Conservation (phyloP, 2,113 vertebrate genomes). For the Brachionichthys hirsutus region DNA sequence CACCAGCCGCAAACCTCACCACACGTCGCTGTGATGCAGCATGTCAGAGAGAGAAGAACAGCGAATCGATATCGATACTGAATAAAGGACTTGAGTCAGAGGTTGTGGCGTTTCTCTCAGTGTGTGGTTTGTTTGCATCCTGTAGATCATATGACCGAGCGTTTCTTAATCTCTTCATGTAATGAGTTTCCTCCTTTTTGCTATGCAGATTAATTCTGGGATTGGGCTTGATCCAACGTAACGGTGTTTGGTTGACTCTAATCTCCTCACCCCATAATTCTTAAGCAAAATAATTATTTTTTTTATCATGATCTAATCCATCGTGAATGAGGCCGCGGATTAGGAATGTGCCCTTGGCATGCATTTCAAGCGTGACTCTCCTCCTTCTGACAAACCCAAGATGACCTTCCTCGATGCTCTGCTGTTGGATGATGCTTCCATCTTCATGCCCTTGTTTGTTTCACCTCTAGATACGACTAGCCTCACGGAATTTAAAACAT, state of each 20-base stretch:
- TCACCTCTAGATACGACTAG: neutral
- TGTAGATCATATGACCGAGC: slow-evolving; percentile 44
- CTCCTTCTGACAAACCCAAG: neutral
- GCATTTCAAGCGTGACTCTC: slow-evolving; percentile 15
- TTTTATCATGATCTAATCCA: slow-evolving; percentile 72
- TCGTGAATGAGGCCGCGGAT: slow-evolving; percentile 71
- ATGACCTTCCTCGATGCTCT: slow-evolving; percentile 43
- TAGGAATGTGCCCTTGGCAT: slow-evolving; percentile 57
- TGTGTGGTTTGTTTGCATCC: slow-evolving; percentile 41
- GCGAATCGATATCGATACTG: slow-evolving; percentile 29
- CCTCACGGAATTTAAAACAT: neutral
- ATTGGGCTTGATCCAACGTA: slow-evolving; percentile 69
- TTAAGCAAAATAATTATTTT: slow-evolving; percentile 71
- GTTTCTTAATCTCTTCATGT: slow-evolving; percentile 72
- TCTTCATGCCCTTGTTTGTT: slow-evolving; percentile 3
- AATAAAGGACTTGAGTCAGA: slow-evolving; percentile 20
- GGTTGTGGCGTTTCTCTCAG: slow-evolving; percentile 34
- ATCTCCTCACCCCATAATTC: slow-evolving; percentile 77
- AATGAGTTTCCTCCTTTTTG: slow-evolving; percentile 72
- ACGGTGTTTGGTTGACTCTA: slow-evolving; percentile 68
- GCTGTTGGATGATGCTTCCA: slow-evolving; percentile 1
- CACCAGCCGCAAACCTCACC: too few species aligned
- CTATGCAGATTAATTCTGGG: slow-evolving; percentile 79
- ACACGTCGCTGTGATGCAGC: too few species aligned
- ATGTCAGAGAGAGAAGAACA: slow-evolving; percentile 33